Conservation (phyloP, 2,888 invertebrate species). For the Dendrolimus pini region DNA sequence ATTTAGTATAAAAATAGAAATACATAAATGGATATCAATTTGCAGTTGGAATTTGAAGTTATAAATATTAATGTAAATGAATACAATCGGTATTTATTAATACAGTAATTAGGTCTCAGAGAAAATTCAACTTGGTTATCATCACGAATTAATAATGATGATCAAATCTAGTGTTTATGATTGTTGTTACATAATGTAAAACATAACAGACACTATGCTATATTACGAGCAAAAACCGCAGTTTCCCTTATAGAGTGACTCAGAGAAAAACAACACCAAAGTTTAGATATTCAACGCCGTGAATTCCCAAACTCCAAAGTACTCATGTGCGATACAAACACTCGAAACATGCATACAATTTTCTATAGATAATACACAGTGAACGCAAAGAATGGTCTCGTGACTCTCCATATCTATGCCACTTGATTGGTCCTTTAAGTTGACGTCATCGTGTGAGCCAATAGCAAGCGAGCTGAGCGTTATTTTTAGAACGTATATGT, state of each 20-base stretch:
- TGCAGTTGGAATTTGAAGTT: too few relatives aligned
- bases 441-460: slow-evolving; percentile 59
- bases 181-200: background rate
- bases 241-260: slow-evolving; percentile 22
- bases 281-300: slow-evolving; percentile 28
- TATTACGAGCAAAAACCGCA: background rate
- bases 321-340: slow-evolving; percentile 2
- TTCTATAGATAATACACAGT: slow-evolving; percentile 19
- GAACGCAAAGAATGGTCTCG: slow-evolving; percentile 42
- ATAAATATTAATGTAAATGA: too few relatives aligned
- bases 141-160: too few relatives aligned
- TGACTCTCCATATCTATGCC: slow-evolving; percentile 37
- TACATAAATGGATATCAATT: too few relatives aligned
- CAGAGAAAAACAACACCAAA: slow-evolving; percentile 22
- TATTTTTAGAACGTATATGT: slow-evolving; percentile 65
- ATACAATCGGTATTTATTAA: too few relatives aligned
- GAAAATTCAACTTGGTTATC: too few relatives aligned
- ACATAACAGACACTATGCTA: background rate
- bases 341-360: background rate
- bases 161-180: too few relatives aligned
- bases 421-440: slow-evolving; percentile 42
- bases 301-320: slow-evolving; percentile 31
- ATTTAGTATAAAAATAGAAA: too few relatives aligned
- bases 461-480: slow-evolving; percentile 27
- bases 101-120: too few relatives aligned